These are phyloP conservation scores for Cossypha heuglini DNA, from an alignment of 2,797 vertebrate genomes.

Conservation along the genomic window DNA sequence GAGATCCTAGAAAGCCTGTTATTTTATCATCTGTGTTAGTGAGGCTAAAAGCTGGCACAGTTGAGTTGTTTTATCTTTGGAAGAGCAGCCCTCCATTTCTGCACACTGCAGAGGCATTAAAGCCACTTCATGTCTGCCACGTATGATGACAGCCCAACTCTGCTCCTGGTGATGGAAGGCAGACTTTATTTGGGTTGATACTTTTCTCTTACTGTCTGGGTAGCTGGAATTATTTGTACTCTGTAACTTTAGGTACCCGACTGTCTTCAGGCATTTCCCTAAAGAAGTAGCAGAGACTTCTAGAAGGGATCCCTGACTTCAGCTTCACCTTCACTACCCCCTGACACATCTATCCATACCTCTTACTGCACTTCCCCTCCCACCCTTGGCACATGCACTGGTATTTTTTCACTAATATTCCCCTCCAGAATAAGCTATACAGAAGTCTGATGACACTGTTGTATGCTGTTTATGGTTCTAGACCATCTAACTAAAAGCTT, in stretches of 20 bases:
- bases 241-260: not conserved
- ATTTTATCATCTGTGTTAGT: not conserved
- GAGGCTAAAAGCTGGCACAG: not conserved
- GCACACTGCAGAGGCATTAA: not conserved
- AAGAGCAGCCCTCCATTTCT: not conserved
- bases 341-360: not conserved
- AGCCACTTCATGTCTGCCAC: rapidly evolving
- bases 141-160: not conserved
- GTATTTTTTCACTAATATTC: not conserved
- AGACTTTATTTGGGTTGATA: not conserved
- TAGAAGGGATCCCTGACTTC: not conserved
- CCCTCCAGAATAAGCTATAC: not conserved
- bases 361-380: rapidly evolving
- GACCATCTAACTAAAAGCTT: not conserved
- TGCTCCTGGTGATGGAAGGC: not conserved
- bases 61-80: not conserved
- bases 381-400: not conserved
- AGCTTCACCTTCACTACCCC: not conserved
- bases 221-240: not conserved
- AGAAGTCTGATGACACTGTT: not conserved
- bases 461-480: not conserved
- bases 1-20: not conserved
- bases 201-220: not conserved
- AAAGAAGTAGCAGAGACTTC: not conserved
- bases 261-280: not conserved